phyloP scores from a whole-genome alignment of 1,140 invertebrate species.

The Drosophila nannoptera region DNA sequence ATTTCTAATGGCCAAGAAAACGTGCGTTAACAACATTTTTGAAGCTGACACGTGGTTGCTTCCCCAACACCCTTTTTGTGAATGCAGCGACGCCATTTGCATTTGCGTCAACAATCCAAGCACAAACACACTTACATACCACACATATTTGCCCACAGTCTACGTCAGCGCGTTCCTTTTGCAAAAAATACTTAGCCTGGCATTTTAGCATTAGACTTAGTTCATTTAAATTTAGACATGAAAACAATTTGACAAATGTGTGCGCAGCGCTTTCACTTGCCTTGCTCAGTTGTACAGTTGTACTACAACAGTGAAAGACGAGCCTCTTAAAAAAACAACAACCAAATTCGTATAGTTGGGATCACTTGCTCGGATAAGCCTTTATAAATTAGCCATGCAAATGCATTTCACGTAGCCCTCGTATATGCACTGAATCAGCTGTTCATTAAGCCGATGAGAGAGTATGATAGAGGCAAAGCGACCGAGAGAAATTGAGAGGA shows the following conservation, averaged over 20 bases:
- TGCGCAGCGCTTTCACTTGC: conserved; percentile 36
- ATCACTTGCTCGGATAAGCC: conserved; percentile 17
- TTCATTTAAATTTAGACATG: conserved; percentile 68
- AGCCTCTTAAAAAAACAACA: conserved; percentile 39
- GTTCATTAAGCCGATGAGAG: conserved; percentile 5
- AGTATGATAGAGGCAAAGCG: neutral
- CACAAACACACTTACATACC: conserved; percentile 1
- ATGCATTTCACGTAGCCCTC: conserved; percentile 28
- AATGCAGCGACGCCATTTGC: conserved; percentile 42
- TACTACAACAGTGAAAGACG: conserved; percentile 48
- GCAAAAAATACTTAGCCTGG: conserved; percentile 6
- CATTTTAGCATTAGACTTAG: conserved; percentile 44
- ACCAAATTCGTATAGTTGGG: neutral
- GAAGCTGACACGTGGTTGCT: conserved; percentile 44
- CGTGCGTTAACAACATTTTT: conserved; percentile 42
- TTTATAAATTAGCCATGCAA: conserved; percentile 21
- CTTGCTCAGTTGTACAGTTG: conserved; percentile 59
- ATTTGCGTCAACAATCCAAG: conserved; percentile 44
- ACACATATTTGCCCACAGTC: conserved; percentile 1
- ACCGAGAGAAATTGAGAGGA: conserved; percentile 1
- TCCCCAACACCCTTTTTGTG: neutral
- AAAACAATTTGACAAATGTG: conserved; percentile 64
- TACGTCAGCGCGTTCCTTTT: conserved; percentile 40
- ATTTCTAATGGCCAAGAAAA: conserved; percentile 36
- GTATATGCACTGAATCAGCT: conserved; percentile 33